phyloP scores from a whole-genome alignment of 2,888 invertebrate species.

The Agrochola lota region DNA sequence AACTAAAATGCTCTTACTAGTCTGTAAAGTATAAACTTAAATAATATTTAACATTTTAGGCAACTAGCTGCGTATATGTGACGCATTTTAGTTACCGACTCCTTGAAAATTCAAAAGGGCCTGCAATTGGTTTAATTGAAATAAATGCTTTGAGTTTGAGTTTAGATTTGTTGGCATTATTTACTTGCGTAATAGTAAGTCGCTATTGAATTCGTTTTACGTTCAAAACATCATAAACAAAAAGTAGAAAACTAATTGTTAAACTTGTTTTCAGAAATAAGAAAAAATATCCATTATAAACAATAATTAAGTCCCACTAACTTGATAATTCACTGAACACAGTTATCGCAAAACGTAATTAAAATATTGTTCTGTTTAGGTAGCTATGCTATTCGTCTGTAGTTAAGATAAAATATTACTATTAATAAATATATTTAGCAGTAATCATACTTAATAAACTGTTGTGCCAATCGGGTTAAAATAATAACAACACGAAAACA shows the following conservation, averaged over 20 bases:
- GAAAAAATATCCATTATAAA: not conserved
- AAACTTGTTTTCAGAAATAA: not conserved
- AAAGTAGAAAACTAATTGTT: not conserved
- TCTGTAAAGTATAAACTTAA: not conserved
- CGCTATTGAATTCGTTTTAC: not conserved
- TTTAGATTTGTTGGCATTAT: not conserved
- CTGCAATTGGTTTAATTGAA: too few relatives aligned
- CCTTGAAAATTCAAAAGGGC: too few relatives aligned
- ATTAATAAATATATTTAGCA: not conserved
- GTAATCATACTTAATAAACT: not conserved
- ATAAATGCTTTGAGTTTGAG: too few relatives aligned
- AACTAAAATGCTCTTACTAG: not conserved
- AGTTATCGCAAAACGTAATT: not conserved
- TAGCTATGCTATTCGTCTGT: not conserved
- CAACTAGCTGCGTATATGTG: too few relatives aligned
- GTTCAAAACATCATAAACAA: not conserved
- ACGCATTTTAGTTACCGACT: too few relatives aligned
- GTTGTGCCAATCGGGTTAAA: not conserved
- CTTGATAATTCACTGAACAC: not conserved
- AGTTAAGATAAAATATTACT: not conserved
- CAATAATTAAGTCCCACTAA: not conserved
- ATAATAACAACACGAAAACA: constrained; percentile 19
- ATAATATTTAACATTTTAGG: not conserved
- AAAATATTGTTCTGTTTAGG: not conserved
- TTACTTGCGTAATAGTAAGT: not conserved